Base-by-base conservation (phyloP, 2,888 invertebrate species). In the Mimumesa dahlbomi region DNA sequence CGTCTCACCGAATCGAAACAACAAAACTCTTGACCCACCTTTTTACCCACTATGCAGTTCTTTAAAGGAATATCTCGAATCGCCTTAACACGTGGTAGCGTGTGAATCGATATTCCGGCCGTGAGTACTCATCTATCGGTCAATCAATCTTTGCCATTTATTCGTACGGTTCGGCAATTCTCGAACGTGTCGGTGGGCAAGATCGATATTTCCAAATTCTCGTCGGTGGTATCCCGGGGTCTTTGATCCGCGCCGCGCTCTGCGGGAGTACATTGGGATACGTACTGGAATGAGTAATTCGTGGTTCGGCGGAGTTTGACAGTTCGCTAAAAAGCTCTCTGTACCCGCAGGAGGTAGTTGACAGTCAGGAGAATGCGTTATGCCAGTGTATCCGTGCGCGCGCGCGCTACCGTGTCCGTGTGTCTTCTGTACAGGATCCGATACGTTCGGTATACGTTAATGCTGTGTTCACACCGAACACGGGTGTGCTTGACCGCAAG, bases 261-360 rank as follows among this genome's bases (percentile, higher is more conserved):
- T 63, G 72, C 54, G 64, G 75, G 72, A 49, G 58, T 70, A 57
- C 64, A 64, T 56, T 49, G 56, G 64, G 61, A 50, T 46, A 69
- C 64, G 63, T 52, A 62, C 50, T 75, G 74, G 73, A 78, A 80
- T 70, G 74, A 79, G 77, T 79, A 81, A 81, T 81, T 82, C 75
- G 69, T 65, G 67, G 66, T 69, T 70, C 73, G 58, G 64, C 48
- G 49, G 64, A 82, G 81, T 82, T 82, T 82, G 82, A 81, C 79
- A 81, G 81, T 81, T 79, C 31, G 73, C 81, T 73, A 78, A 79
- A 82, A 82, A 82, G 73, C 72, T 74, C 68, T 68, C 64, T 63
- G 74, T 59, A 49, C 38, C 65, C 62, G 62, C 67, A 50, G 64
- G 65, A 69, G 56, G 59, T 25, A 63, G 53, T 53, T 75, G 78